Evolutionary conservation across 2,113 vertebrate species (phyloP), one percentile per base, ranked within the genome.

Genomic region (Struthio camelus): DNA sequence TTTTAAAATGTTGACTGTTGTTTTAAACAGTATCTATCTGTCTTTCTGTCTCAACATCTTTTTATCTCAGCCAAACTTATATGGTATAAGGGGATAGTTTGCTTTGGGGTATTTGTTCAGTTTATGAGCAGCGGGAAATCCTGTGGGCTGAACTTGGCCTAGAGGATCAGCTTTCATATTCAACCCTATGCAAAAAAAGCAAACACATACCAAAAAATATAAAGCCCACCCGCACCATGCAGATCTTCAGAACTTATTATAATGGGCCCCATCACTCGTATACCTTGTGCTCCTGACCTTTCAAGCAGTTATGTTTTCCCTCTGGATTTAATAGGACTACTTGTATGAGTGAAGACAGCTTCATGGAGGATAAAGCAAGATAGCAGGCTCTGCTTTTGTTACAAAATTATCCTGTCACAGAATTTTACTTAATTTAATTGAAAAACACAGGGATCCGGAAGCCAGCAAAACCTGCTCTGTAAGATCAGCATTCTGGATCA

Each of bases 71-170:
- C 5, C 42, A 65, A 10, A 42, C 2, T 18, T 69, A 34, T 4
- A 9, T 10, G 14, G 8, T 56, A 11, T 6, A 51, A 69, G 7
- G 9, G 7, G 1, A 18, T 62, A 15, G 54, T 16, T 32, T 69
- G n/a, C 9, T 44, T 7, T 79, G 22, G 12, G 62, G 1, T 10
- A 30, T 30, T 72, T 0, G 0, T 44, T 78, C 19, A 28, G 6
- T 15, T 82, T 69, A 56, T 51, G 9, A 2, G 27, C 40, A 62
- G 20, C 10, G 40, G 11, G 5, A 79, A 79, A 79, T 61, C 38
- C 28, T 83, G 38, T 56, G 18, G 8, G 46, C 9, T 62, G 30
- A 87, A 71, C 34, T 1, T 64, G 38, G 73, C 11, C 6, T 42
- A 14, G 30, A 84, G 22, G 32, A 54, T 75, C 27, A 38, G 4